Base-by-base conservation (phyloP, 2,888 invertebrate species). In the Mythimna lalbum region DNA sequence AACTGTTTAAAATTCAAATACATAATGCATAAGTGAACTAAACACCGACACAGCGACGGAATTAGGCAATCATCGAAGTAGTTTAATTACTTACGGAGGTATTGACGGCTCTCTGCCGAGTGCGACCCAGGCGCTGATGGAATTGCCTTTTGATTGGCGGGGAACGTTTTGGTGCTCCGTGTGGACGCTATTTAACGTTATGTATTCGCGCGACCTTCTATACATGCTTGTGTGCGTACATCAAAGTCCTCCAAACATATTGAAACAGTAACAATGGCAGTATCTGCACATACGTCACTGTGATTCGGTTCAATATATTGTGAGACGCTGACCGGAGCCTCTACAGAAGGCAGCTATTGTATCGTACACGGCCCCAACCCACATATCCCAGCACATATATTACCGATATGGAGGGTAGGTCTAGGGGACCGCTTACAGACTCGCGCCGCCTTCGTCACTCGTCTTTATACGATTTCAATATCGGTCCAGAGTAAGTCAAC, bases 1-100 rank as follows among this genome's bases (percentile, higher is more conserved):
- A 83, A 79, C 79, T 86, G 73, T 68, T 81, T 81, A 69, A 85
- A 82, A 83, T 86, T 85, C 75, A 77, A 82, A 86, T 81, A 76
- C 74, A 78, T 84, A 74, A 76, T 78, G 62, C 64, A 82, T 79
- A 70, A 68, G 60, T 73, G 61, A 80, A 63, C 52, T 78, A 63
- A 72, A 63, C 62, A 72, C 68, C 56, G 27, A 53, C 66, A 67
- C 71, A 59, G 47, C 33, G 70, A 52, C 64, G 23, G 69, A 76
- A 80, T 85, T 75, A 80, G 72, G 73, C 78, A 85, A 85, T 84
- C 82, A 76, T 80, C 80, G 27, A 82, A 84, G 83, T 84, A 84
- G 85, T 84, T 83, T 84, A 80, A 84, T 84, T 84, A 85, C 83
- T 85, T 78, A 83, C 63, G 65, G 23, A 63, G 69, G 73, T 70